Evolutionary conservation across 2,797 vertebrate species (phyloP).

Genomic region (Sebastes elongatus): DNA sequence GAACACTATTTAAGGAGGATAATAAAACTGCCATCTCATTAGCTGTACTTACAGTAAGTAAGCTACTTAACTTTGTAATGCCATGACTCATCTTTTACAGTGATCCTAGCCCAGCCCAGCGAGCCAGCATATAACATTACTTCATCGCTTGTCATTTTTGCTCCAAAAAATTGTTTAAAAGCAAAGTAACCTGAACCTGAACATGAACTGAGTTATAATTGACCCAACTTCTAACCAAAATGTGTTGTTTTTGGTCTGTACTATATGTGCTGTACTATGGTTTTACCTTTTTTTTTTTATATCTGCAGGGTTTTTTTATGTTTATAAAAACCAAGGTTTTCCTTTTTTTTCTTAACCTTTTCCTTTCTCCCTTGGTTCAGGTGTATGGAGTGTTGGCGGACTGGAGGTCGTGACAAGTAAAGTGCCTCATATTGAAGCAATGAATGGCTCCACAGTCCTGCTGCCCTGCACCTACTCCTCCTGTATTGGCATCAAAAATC

Average conservation of each 20-base stretch:
- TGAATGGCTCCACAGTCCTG: conserved; percentile 91
- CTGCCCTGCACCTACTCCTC: conserved; percentile 90
- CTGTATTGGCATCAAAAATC: conserved; percentile 91
- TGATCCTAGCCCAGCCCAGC: not conserved
- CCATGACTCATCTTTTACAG: conserved; percentile 3
- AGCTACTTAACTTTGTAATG: conserved; percentile 9
- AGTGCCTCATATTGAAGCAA: conserved; percentile 83
- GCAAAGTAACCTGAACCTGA: not conserved
- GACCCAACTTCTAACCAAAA: not conserved
- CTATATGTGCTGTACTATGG: not conserved
- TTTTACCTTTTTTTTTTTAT: not conserved
- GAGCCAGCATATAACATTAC: not conserved
- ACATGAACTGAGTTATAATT: not conserved
- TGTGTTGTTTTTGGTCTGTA: not conserved
- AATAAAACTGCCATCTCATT: not conserved
- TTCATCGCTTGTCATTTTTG: not conserved
- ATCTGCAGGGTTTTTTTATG: not conserved
- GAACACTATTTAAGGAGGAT: not conserved
- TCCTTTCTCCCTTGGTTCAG: conserved; percentile 65
- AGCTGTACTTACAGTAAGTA: not conserved
- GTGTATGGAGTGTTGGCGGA: conserved; percentile 80
- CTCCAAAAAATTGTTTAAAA: not conserved
- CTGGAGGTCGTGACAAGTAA: conserved; percentile 94
- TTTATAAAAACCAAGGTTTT: not conserved
- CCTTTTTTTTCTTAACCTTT: not conserved